Percentiles rank a stretch among this genome's conserved stretches.
Evolutionary conservation across 2,797 vertebrate genomes (phyloP).

Genomic region (Manis javanica): DNA sequence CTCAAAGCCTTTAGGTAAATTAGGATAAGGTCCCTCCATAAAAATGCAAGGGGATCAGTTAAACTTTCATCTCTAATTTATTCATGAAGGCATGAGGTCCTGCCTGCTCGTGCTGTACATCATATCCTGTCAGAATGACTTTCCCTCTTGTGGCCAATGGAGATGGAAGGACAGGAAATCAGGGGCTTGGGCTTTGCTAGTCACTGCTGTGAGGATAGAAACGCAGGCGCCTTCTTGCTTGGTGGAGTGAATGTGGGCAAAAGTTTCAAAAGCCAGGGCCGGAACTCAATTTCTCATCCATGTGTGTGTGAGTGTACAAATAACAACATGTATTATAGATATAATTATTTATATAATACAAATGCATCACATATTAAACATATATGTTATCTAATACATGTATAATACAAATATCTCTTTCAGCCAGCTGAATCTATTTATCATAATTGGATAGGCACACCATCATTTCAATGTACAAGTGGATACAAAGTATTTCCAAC

Average conservation of each 20-base stretch:
- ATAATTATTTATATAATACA: background rate
- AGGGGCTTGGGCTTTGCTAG: conserved; percentile 72
- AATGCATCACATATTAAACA: background rate
- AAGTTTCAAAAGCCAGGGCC: conserved; percentile 62
- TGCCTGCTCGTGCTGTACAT: conserved; percentile 86
- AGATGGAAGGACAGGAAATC: conserved; percentile 82
- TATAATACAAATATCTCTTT: background rate
- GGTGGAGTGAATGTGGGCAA: conserved; percentile 66
- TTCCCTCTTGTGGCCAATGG: conserved; percentile 84
- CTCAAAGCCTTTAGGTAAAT: conserved; percentile 90
- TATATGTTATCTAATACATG: background rate
- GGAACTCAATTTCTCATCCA: conserved; percentile 19
- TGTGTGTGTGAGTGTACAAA: background rate
- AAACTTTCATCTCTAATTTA: conserved; percentile 90
- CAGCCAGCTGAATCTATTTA: background rate
- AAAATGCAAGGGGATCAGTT: conserved; percentile 88
- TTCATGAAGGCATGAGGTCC: conserved; percentile 88
- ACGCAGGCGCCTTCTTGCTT: conserved; percentile 60
- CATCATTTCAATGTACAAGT: background rate
- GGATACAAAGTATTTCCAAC: background rate
- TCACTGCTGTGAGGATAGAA: conserved; percentile 76
- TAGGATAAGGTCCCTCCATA: conserved; percentile 87
- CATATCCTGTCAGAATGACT: conserved; percentile 88
- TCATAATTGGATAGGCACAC: background rate
- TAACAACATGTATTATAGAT: background rate